These are phyloP conservation scores for Cassiopea xamachana DNA, from an alignment of 30 jellyfish, hydroid and myxozoan genomes.

Conservation along the genomic window DNA sequence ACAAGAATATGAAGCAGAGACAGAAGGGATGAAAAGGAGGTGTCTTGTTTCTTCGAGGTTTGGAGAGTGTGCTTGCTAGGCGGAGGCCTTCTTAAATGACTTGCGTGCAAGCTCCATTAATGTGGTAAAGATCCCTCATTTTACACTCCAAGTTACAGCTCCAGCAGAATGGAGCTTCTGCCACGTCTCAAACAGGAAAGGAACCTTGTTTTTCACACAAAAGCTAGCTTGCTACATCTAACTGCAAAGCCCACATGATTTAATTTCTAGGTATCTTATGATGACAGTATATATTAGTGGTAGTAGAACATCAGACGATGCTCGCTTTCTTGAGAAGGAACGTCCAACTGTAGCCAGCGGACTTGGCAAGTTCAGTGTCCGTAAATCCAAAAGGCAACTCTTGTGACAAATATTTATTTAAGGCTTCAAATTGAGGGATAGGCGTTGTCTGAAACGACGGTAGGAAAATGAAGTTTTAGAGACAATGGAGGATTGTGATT, in stretches of 20 bases:
- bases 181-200: no score
- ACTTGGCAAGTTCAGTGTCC: not conserved
- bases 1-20: no score
- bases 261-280: not conserved
- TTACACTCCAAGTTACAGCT: not conserved
- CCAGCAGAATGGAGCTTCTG: no score
- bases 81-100: no score
- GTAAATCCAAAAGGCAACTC: constrained; percentile 3
- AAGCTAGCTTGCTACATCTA: no score
- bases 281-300: not conserved
- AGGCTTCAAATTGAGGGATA: not conserved
- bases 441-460: not conserved
- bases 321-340: not conserved
- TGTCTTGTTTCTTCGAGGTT: no score
- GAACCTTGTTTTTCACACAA: no score
- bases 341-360: not conserved
- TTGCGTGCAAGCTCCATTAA: no score
- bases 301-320: not conserved
- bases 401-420: not conserved
- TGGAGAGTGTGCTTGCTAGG: no score
- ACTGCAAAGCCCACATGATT: no score
- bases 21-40: no score
- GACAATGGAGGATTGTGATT: not conserved
- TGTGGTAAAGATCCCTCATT: not conserved
- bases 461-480: not conserved